Conservation (phyloP, 2,797 vertebrate genomes). For the Naso thynnoides region DNA sequence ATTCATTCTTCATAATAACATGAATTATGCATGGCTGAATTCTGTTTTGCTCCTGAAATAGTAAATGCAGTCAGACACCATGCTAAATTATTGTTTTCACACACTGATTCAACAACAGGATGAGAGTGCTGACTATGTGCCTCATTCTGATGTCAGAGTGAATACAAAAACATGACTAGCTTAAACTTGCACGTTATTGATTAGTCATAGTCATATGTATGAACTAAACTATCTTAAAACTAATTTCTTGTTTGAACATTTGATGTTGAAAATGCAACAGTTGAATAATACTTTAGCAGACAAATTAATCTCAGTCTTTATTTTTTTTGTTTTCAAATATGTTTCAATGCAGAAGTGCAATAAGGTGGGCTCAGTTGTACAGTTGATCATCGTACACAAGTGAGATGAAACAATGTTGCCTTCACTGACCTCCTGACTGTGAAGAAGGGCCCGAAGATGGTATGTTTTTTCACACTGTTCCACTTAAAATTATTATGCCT, state of each 20-base stretch:
- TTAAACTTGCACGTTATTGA: not conserved
- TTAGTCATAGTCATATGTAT: not conserved
- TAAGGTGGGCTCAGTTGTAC: slow-evolving; percentile 81
- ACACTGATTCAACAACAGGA: slow-evolving; percentile 33
- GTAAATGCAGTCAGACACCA: slow-evolving; percentile 86
- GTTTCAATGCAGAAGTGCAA: slow-evolving; percentile 74
- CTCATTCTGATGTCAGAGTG: slow-evolving; percentile 58
- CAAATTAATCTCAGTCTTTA: not conserved
- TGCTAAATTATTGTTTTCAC: slow-evolving; percentile 77
- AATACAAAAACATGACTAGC: slow-evolving; percentile 45
- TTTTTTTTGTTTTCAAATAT: slow-evolving; percentile 29
- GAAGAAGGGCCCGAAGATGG: slow-evolving; percentile 87
- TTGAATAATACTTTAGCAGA: not conserved
- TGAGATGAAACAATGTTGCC: slow-evolving; percentile 86
- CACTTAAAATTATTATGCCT: not conserved
- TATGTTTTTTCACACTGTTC: slow-evolving; percentile 57
- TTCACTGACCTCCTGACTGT: slow-evolving; percentile 85
- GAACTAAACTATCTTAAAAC: not conserved
- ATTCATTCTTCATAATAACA: not conserved
- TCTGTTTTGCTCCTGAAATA: slow-evolving; percentile 82
- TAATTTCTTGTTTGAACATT: not conserved
- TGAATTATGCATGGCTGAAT: slow-evolving; percentile 85
- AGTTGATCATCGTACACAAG: slow-evolving; percentile 81
- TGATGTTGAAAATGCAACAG: not conserved
- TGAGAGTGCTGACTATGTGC: slow-evolving; percentile 1